Evolutionary conservation across 2,888 invertebrate species (phyloP).

Genomic region (Sarcophaga subvicina): DNA sequence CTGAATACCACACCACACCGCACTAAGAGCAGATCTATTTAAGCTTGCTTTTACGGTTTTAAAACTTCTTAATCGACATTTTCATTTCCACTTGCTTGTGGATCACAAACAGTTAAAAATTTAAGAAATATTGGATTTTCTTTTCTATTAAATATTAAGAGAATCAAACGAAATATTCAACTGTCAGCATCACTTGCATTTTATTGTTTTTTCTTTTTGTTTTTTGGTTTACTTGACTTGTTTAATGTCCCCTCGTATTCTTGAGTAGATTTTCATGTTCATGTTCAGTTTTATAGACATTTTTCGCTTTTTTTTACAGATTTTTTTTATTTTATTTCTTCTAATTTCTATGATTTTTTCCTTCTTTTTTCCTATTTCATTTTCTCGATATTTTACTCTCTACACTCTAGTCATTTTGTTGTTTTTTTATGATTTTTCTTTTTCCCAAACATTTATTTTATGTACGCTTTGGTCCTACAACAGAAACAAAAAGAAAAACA

Average conservation of each 20-base stretch:
- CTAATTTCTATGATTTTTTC: neutral
- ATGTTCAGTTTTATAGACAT: slow-evolving; percentile 50
- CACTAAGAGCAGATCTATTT: too few species aligned
- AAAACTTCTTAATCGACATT: too few species aligned
- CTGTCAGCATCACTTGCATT: too few species aligned
- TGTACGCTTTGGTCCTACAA: slow-evolving; percentile 66
- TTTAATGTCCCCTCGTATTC: neutral
- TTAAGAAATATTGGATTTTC: too few species aligned
- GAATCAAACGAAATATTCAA: too few species aligned
- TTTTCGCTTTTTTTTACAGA: slow-evolving; percentile 34
- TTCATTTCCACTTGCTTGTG: too few species aligned
- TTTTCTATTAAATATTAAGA: too few species aligned
- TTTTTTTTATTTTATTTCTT: neutral
- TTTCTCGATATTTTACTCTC: neutral
- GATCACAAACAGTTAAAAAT: too few species aligned
- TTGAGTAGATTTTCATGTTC: slow-evolving; percentile 67
- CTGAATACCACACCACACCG: too few species aligned
- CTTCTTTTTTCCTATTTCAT: neutral
- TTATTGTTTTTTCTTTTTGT: too few species aligned
- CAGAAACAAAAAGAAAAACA: slow-evolving; percentile 13
- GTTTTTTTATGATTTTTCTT: slow-evolving; percentile 52
- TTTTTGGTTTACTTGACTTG: neutral
- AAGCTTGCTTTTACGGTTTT: too few species aligned
- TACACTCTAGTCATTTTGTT: neutral
- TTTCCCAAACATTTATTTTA: slow-evolving; percentile 65